phyloP scores from a whole-genome alignment of 2,888 invertebrate species.

The Eristalis tenax region DNA sequence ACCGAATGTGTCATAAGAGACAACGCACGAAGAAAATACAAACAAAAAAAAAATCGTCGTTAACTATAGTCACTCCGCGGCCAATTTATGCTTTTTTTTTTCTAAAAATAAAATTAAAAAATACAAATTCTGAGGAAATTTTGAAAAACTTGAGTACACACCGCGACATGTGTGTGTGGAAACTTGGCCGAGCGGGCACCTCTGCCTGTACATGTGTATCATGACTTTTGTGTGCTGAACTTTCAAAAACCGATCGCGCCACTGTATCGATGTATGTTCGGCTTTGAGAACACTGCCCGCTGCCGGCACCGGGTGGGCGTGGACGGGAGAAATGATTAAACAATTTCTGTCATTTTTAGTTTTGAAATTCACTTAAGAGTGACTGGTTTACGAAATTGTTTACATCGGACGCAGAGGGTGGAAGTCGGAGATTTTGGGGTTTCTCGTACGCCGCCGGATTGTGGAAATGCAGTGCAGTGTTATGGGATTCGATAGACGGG shows the following conservation, averaged over 20 bases:
- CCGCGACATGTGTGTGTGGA: conserved; percentile 62
- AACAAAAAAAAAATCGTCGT: conserved; percentile 42
- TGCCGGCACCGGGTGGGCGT: neutral
- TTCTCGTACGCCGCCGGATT: conserved; percentile 14
- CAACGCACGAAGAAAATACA: conserved; percentile 48
- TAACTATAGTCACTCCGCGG: conserved; percentile 64
- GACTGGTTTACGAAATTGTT: conserved; percentile 32
- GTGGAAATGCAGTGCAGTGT: conserved; percentile 39
- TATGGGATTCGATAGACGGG: neutral
- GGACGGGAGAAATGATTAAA: neutral
- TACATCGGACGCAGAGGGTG: conserved; percentile 3
- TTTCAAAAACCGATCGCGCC: neutral
- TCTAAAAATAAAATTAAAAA: conserved; percentile 64
- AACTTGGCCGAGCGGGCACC: conserved; percentile 46
- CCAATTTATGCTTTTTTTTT: conserved; percentile 57
- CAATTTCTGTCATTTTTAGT: conserved; percentile 16
- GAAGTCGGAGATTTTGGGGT: neutral
- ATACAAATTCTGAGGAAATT: conserved; percentile 18
- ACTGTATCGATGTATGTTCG: neutral
- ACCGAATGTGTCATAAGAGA: conserved; percentile 64
- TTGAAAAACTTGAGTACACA: conserved; percentile 66
- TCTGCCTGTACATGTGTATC: conserved; percentile 23
- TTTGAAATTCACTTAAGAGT: conserved; percentile 54
- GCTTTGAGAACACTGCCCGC: neutral
- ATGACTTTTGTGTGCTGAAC: conserved; percentile 26